Base-by-base conservation (phyloP, 2,113 vertebrate genomes). In the Ceuthmochares aereus region DNA sequence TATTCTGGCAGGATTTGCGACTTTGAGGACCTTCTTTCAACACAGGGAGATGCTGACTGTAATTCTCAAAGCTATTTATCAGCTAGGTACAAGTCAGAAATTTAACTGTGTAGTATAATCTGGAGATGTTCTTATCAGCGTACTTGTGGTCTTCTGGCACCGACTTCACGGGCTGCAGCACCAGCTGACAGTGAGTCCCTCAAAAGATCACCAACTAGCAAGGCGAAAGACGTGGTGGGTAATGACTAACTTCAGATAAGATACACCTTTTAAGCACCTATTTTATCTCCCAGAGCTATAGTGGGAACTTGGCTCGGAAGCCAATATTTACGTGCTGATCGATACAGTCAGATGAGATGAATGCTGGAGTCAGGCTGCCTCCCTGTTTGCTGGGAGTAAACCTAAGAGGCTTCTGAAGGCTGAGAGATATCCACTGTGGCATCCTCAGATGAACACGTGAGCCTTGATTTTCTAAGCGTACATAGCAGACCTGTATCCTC, bases 401-500 rank as follows among this genome's bases (percentile, higher is more conserved):
- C 8, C 54, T 74, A 32, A 62, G 40, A 3, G 36, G 14, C 14
- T 14, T 62, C 68, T 56, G 34, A 59, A 70, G 34, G 43, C 32
- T 27, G 20, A 27, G 22, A 64, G n/a, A 32, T 73, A 42, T 32
- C 78, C 64, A 37, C 43, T 12, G 23, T 18, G 34, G 26, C 11
- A 47, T 43, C 30, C 25, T 47, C 51, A 43, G 26, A 26, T 37
- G n/a, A 21, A 14, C n/a, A 18, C 14, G 29, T 5, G 8, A 26
- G 4, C 29, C 26, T 60, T 0, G 0, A 19, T 22, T 55, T 29
- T 43, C 30, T 26, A 60, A 86, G 32, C 0, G 0, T 16, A 19
- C 30, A 58, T 19, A 85, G 45, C 59, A 84, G 36, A 36, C 4
- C 34, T 2, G n/a, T 3, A 9, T 45, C 8, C 22, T n/a, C 23